These are phyloP conservation scores for Sarcophaga peregrina DNA, from an alignment of 1,140 invertebrate genomes.

Conservation along the genomic window DNA sequence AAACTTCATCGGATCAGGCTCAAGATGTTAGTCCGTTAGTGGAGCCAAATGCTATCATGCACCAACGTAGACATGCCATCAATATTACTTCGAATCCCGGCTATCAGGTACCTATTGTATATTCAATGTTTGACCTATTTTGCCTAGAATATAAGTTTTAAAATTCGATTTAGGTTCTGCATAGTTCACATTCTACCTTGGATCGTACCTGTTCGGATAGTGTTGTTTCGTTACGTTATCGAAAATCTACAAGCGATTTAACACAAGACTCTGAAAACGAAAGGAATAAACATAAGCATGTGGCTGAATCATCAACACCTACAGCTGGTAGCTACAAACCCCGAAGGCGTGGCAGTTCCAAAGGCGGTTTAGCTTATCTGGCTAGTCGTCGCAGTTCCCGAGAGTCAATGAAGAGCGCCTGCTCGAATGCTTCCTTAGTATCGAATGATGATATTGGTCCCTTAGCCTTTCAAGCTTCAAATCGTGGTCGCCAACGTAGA, in stretches of 20 bases:
- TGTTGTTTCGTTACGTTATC: constrained; percentile 67
- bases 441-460: constrained; percentile 81
- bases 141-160: not conserved
- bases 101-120: constrained; percentile 60
- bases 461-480: constrained; percentile 77
- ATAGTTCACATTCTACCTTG: constrained; percentile 64
- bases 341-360: constrained; percentile 61
- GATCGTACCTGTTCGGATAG: constrained; percentile 65
- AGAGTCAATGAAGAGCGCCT: constrained; percentile 75
- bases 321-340: constrained; percentile 54
- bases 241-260: constrained; percentile 80
- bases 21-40: constrained; percentile 42
- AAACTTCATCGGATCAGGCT: constrained; percentile 33
- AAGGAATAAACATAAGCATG: constrained; percentile 28
- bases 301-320: constrained; percentile 1
- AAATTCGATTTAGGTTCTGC: constrained; percentile 53
- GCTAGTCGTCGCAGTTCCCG: constrained; percentile 77
- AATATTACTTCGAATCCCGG: constrained; percentile 66
- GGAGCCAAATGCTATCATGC: constrained; percentile 40
- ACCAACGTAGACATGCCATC: constrained; percentile 62
- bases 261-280: constrained; percentile 69
- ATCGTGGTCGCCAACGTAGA: constrained; percentile 77
- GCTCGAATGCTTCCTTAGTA: constrained; percentile 73
- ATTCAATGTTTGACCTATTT: not conserved
- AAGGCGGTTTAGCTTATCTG: constrained; percentile 78